A percentile compares a stretch with the other conserved stretches of the same genome.
phyloP scores from a whole-genome alignment of 2,888 invertebrate genomes.

The Timema podura region DNA sequence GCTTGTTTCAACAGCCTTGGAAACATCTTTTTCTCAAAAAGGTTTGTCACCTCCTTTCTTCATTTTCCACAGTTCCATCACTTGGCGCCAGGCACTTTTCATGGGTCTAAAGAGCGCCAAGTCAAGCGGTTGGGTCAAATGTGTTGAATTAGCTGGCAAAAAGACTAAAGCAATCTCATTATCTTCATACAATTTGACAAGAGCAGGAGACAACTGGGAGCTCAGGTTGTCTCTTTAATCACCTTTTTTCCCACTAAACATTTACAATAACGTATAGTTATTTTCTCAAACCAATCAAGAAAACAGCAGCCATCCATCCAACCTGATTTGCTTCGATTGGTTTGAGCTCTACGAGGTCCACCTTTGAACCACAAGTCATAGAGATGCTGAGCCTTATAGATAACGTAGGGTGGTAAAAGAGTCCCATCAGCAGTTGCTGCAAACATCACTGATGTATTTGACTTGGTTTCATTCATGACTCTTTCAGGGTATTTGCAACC shows the following conservation, averaged over 20 bases:
- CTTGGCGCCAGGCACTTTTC: neutral
- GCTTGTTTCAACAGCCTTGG: neutral
- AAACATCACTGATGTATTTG: too few relatives aligned
- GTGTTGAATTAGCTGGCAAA: too few relatives aligned
- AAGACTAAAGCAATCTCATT: too few relatives aligned
- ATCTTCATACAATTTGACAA: conserved; percentile 26
- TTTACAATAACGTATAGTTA: conserved; percentile 28
- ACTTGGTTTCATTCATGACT: conserved; percentile 31
- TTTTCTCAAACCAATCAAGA: conserved; percentile 37
- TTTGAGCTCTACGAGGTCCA: conserved; percentile 32
- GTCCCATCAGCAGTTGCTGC: conserved; percentile 29
- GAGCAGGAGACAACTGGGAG: conserved; percentile 28
- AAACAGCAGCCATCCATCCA: conserved; percentile 39
- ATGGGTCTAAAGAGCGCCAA: too few relatives aligned
- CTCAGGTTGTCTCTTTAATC: conserved; percentile 33
- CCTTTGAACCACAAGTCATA: conserved; percentile 30
- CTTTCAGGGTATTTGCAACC: conserved; percentile 33
- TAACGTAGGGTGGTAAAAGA: conserved; percentile 32
- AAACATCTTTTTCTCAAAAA: neutral
- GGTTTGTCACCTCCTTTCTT: neutral
- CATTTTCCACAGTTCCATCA: neutral
- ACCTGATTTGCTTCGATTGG: conserved; percentile 37
- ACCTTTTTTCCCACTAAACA: conserved; percentile 26
- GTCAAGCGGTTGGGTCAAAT: too few relatives aligned
- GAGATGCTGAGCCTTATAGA: conserved; percentile 30